phyloP scores from a whole-genome alignment of 1,140 invertebrate genomes.

The Eumaeus atala region DNA sequence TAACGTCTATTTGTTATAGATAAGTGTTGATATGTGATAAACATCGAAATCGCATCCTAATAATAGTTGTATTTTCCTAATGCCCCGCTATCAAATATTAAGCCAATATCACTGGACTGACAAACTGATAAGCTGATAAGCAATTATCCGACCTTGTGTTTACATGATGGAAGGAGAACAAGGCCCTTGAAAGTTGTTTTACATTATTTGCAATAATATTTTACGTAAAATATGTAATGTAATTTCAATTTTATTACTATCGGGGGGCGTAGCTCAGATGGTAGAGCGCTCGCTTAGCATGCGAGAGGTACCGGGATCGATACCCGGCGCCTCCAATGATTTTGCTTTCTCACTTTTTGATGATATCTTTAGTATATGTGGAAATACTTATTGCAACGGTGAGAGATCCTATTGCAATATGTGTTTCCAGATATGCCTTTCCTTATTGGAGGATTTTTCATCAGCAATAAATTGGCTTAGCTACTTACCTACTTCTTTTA shows the following conservation, averaged over 20 bases:
- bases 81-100: background rate
- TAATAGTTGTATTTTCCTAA: background rate
- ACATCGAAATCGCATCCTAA: slow-evolving; percentile 1
- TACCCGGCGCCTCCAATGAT: slow-evolving; percentile 35
- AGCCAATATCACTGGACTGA: slow-evolving; percentile 1
- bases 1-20: background rate
- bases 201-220: background rate
- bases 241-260: background rate
- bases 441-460: too few relatives aligned
- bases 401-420: too few relatives aligned
- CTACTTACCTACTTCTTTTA: too few relatives aligned
- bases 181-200: slow-evolving; percentile 7
- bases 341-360: too few relatives aligned
- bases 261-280: slow-evolving; percentile 37
- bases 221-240: background rate
- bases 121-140: slow-evolving; percentile 6
- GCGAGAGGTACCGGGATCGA: slow-evolving; percentile 39
- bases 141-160: slow-evolving; percentile 2
- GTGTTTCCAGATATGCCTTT: too few relatives aligned
- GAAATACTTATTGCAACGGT: too few relatives aligned
- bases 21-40: background rate
- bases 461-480: too few relatives aligned
- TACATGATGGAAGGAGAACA: slow-evolving; percentile 1
- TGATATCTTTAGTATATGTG: too few relatives aligned
- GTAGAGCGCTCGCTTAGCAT: slow-evolving; percentile 39